Evolutionary conservation across 1,140 invertebrate species (phyloP), one percentile per base, ranked within the genome.

Genomic region (Drosophila oshimai): DNA sequence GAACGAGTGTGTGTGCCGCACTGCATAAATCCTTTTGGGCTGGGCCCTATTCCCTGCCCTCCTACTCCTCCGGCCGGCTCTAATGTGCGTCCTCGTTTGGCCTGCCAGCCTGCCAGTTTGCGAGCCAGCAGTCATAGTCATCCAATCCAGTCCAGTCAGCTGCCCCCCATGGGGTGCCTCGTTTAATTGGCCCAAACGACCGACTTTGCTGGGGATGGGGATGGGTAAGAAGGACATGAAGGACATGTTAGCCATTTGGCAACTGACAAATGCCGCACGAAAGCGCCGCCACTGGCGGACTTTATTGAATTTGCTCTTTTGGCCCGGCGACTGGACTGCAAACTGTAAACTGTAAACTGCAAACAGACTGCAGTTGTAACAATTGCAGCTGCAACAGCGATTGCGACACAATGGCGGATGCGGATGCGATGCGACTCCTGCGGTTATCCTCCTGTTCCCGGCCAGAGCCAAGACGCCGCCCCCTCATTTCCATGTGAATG

Each of bases 31-130:
- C 60, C 60, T 67, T 41, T 12, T 60, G 26, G 58, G 33, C 26
- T 28, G 7, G 6, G 17, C n/a, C 50, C 22, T 33, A 17, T 50
- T 26, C 53, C 44, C 13, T 6, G 51, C 44, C 22, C 28, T 4
- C 6, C 13, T 9, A 12, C 49, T 39, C 36, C 15, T 41, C 13
- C 24, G 22, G 6, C 13, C 55, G 55, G 77, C 67, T 81, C 64
- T 81, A 83, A 81, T 81, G 77, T 81, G 77, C 67, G 77, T 83
- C 77, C 77, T 81, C 73, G 77, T 81, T 81, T 57, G 58, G 55
- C 50, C 71, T 81, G 65, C 74, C 58, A 80, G 64, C 26, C 53
- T 15, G 20, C 57, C 39, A 53, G 46, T 31, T 51, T 49, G 62
- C 61, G 51, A 70, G 74, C 33, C 37, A 29, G 34, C n/a, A n/a